These are phyloP conservation scores for Drosophila algonquin DNA, from an alignment of 2,888 invertebrate genomes.

Conservation along the genomic window DNA sequence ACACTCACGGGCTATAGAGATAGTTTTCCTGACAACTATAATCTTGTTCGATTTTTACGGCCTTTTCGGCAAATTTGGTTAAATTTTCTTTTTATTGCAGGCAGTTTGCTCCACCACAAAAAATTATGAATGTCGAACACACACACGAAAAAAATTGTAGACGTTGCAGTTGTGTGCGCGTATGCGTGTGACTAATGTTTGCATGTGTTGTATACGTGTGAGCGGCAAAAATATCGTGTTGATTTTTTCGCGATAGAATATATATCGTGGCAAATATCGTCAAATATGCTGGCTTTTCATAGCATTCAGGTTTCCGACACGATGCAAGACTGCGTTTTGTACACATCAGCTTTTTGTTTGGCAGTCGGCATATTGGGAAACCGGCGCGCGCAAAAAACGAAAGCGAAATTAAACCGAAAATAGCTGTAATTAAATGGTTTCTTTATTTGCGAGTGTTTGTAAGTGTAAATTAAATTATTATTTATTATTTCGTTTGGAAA, in stretches of 20 bases:
- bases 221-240: conserved; percentile 41
- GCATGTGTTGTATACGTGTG: conserved; percentile 62
- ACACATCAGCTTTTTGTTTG: conserved; percentile 35
- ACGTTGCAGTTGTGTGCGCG: conserved; percentile 42
- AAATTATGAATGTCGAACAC: conserved; percentile 66
- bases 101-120: conserved; percentile 49
- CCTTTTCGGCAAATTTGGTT: conserved; percentile 7
- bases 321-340: conserved; percentile 18
- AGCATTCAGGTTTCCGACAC: conserved; percentile 53
- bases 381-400: conserved; percentile 10
- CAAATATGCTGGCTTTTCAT: background rate
- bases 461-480: background rate
- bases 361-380: background rate
- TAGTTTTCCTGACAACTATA: background rate
- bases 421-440: background rate
- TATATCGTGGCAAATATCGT: too few relatives aligned
- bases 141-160: conserved; percentile 33
- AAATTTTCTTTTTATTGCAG: conserved; percentile 24
- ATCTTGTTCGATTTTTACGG: background rate
- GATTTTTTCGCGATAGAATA: too few relatives aligned
- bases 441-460: background rate
- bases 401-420: background rate
- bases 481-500: background rate
- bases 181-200: conserved; percentile 41
- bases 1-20: conserved; percentile 25